A percentile compares a stretch with the other conserved stretches of the same genome.
These are phyloP conservation scores for Penaeus japonicus DNA, from an alignment of 1,140 invertebrate genomes.

Conservation along the genomic window DNA sequence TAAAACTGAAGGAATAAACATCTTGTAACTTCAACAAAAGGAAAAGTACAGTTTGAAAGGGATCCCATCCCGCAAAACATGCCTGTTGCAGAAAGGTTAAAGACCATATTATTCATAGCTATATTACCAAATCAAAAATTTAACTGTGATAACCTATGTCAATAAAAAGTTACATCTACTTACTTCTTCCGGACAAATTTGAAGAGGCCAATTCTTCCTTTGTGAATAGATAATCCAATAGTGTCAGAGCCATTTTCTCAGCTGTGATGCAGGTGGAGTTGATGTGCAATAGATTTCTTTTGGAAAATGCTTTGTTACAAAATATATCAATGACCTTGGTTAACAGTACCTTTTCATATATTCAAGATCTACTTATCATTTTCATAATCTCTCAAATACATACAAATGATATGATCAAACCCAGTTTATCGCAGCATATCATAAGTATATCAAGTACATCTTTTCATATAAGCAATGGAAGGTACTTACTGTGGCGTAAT, in stretches of 20 bases:
- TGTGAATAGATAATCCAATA: slow-evolving; percentile 69
- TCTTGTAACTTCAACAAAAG: too few species aligned
- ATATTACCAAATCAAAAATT: background rate
- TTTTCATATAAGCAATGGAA: background rate
- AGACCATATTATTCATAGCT: background rate
- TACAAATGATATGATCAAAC: background rate
- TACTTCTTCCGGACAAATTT: slow-evolving; percentile 69
- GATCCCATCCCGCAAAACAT: background rate
- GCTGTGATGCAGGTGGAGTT: slow-evolving; percentile 68
- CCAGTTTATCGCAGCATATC: background rate
- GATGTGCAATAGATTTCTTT: slow-evolving; percentile 68
- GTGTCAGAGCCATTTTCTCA: slow-evolving; percentile 70
- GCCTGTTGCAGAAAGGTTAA: too few species aligned
- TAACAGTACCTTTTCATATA: background rate
- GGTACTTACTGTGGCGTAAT: slow-evolving; percentile 66
- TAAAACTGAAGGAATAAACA: too few species aligned
- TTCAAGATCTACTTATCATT: background rate
- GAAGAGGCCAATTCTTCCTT: slow-evolving; percentile 68
- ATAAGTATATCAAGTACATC: background rate
- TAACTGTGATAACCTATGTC: background rate
- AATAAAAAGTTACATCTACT: slow-evolving; percentile 61
- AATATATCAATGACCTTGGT: slow-evolving; percentile 8
- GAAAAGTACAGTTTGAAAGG: background rate
- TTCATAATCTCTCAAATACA: background rate
- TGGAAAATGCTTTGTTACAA: slow-evolving; percentile 42